These are phyloP conservation scores for Poecilia velifera DNA, from an alignment of 2,797 vertebrate species.

Conservation along the genomic window DNA sequence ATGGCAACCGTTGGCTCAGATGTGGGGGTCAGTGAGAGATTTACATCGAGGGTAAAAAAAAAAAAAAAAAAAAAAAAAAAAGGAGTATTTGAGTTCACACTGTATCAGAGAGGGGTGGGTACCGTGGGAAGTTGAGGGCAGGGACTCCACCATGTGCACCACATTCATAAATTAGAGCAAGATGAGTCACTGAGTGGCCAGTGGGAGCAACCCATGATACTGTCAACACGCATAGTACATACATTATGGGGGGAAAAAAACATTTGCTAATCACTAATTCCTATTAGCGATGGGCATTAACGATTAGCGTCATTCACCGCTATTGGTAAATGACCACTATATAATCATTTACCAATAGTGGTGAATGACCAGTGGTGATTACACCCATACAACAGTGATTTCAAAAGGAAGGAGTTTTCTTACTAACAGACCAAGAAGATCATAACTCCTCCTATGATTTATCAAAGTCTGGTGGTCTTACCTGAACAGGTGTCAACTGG, in stretches of 20 bases:
- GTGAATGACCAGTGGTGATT: not conserved
- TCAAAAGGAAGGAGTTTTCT: not conserved
- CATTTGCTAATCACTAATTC: not conserved
- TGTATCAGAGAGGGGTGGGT: constrained; percentile 42
- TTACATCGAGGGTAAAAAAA: not conserved
- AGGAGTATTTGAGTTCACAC: constrained; percentile 35
- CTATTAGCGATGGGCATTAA: not conserved
- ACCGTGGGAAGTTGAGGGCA: constrained; percentile 58
- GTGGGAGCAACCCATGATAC: constrained; percentile 36
- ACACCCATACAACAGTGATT: not conserved
- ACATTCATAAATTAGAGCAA: constrained; percentile 59
- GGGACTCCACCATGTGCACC: constrained; percentile 20
- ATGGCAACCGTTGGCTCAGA: constrained; percentile 6
- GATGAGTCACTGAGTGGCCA: constrained; percentile 43
- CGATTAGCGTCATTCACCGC: too few relatives aligned
- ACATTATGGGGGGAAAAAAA: not conserved
- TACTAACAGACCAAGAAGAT: not conserved
- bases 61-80: not conserved
- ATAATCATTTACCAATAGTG: not conserved
- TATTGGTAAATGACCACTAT: too few relatives aligned
- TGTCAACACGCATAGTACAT: constrained; percentile 53
- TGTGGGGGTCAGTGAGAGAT: constrained; percentile 1
- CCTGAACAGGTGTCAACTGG: constrained; percentile 86
- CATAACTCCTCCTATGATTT: not conserved
- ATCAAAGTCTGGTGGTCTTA: constrained; percentile 60